phyloP scores from a whole-genome alignment of 2,888 invertebrate genomes.

The Eurois occulta region DNA sequence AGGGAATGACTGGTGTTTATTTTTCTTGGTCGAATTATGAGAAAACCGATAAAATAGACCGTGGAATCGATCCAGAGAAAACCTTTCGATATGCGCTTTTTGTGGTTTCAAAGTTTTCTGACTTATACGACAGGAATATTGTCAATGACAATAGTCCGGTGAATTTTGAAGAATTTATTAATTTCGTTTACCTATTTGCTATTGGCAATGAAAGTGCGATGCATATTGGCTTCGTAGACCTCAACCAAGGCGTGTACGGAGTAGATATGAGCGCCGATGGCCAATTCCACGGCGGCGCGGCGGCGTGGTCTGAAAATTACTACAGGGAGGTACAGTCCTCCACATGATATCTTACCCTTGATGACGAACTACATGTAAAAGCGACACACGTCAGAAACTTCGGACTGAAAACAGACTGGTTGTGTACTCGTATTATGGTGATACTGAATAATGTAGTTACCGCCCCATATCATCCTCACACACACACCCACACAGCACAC shows the following conservation, averaged over 20 bases:
- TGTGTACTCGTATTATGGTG: not conserved
- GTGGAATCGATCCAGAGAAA: not conserved
- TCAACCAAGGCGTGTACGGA: not conserved
- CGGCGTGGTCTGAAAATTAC: no score
- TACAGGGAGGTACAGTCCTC: not conserved
- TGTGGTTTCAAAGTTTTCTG: not conserved
- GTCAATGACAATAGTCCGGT: not conserved
- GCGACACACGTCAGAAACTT: not conserved
- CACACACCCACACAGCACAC: no score
- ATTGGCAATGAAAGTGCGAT: not conserved
- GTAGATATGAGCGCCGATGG: no score
- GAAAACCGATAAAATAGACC: not conserved
- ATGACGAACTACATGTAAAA: no score
- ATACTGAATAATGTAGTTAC: not conserved
- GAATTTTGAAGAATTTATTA: constrained; percentile 4
- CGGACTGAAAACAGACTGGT: not conserved
- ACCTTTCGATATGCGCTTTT: not conserved
- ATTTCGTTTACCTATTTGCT: not conserved
- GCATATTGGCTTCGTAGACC: not conserved
- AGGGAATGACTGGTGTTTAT: not conserved
- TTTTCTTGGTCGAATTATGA: not conserved
- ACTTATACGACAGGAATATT: not conserved
- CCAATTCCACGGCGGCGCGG: no score
- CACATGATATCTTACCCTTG: not conserved
- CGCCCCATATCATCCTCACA: no score